Base-by-base conservation (phyloP, 2,797 vertebrate genomes). In the Gobio occitaniae region DNA sequence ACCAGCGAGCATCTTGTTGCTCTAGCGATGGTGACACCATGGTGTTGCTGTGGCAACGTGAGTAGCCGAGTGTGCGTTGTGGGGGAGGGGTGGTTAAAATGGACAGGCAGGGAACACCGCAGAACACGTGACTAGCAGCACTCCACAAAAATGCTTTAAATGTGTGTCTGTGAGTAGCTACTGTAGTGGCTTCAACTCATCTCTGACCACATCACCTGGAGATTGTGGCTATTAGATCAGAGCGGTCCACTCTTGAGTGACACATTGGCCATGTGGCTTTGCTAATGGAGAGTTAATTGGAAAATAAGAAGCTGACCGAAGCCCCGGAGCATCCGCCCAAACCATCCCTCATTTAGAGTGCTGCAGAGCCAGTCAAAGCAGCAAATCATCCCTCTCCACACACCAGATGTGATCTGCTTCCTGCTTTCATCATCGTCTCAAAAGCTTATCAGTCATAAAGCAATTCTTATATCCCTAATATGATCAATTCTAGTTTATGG, bases 231-330 rank as follows among this genome's bases (percentile, higher is more conserved):
- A 80, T 87, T 84, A 88, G 79, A 56, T 47, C 48, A 44, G 17
- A 63, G 78, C n/a, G 41, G 52, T 70, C 41, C 38, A 16, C 77
- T 85, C 77, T 72, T 25, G 80, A 79, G 81, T 84, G 87, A 77
- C 65, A 66, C 77, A 56, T 65, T 61, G 87, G 89, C 86, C 88
- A 90, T 89, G 91, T 90, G 90, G 87, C 86, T 90, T 25, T 71
- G 76, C 91, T 94, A 94, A 95, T 94, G 93, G 92, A 92, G 91
- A 91, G 91, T 90, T 95, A 93, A 95, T 93, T 90, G 92, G 87
- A 89, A 87, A 72, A 88, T 88, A 92, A 92, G 93, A 91, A 93
- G 90, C 89, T 89, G 69, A 86, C 89, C 85, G 74, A 88, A 76
- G 84, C 77, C 82, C 89, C 76, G 84, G 88, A 87, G 90, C 77